These are phyloP conservation scores for Aelia acuminata DNA, from an alignment of 2,888 invertebrate genomes.

Conservation along the genomic window DNA sequence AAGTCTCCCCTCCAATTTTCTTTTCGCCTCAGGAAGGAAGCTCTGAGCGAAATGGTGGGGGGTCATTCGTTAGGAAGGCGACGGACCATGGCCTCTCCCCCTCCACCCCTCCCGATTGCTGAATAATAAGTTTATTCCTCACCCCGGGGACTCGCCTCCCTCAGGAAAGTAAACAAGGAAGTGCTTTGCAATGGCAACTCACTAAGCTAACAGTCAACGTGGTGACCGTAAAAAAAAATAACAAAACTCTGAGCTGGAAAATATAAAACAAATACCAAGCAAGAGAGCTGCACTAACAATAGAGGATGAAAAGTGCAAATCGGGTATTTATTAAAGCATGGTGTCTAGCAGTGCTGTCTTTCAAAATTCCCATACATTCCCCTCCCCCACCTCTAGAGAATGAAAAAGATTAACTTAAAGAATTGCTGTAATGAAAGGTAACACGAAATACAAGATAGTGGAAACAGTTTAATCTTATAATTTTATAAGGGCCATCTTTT, in stretches of 20 bases:
- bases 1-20: no score
- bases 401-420: no score
- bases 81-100: background rate
- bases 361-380: no score
- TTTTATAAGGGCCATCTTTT: no score
- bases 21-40: background rate
- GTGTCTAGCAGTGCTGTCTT: no score
- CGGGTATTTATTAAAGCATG: no score
- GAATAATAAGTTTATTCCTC: constrained; percentile 31
- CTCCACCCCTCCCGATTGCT: background rate
- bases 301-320: background rate
- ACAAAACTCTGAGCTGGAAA: background rate
- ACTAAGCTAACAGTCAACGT: background rate
- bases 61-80: background rate
- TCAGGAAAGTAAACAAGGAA: background rate
- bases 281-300: background rate
- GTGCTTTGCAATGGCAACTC: background rate
- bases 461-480: no score
- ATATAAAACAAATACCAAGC: background rate
- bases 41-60: background rate
- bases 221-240: background rate
- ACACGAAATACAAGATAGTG: no score
- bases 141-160: background rate
- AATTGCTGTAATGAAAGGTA: no score
- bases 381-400: no score